phyloP scores from a whole-genome alignment of 2,113 vertebrate species.

The Lasiurus cinereus region DNA sequence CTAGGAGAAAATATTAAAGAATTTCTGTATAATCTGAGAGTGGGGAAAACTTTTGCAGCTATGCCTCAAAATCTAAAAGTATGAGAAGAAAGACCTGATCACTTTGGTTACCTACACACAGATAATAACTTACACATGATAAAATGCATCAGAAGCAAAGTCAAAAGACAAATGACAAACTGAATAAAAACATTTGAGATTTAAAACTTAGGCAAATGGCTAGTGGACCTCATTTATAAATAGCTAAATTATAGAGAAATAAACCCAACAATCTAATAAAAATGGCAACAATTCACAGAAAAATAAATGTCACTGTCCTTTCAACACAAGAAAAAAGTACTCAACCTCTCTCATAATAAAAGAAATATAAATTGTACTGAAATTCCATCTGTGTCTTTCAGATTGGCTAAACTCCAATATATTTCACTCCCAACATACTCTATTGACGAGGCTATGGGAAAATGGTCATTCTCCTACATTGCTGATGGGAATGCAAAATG shows the following conservation, averaged over 20 bases:
- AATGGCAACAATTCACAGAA: background rate
- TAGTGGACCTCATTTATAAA: background rate
- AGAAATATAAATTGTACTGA: slow-evolving; percentile 4
- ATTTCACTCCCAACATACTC: background rate
- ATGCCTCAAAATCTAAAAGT: background rate
- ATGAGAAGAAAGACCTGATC: background rate
- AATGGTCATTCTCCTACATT: background rate
- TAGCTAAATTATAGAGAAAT: slow-evolving; percentile 11
- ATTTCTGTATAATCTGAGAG: background rate
- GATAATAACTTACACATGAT: background rate
- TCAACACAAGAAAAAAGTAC: background rate
- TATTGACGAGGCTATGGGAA: background rate
- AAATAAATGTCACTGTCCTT: background rate
- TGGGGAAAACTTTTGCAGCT: background rate
- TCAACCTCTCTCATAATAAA: background rate
- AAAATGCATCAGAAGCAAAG: background rate
- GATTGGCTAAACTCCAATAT: background rate
- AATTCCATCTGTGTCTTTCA: slow-evolving; percentile 10
- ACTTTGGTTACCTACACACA: background rate
- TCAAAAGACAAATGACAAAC: slow-evolving; percentile 13
- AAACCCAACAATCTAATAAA: background rate
- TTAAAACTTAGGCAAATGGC: background rate
- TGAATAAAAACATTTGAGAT: slow-evolving; percentile 5
- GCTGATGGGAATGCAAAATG: background rate
- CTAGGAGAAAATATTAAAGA: background rate